A percentile compares a stretch with the other conserved stretches of the same genome.
phyloP scores from a whole-genome alignment of 2,888 invertebrate species.

The Oxyteleia sp. region DNA sequence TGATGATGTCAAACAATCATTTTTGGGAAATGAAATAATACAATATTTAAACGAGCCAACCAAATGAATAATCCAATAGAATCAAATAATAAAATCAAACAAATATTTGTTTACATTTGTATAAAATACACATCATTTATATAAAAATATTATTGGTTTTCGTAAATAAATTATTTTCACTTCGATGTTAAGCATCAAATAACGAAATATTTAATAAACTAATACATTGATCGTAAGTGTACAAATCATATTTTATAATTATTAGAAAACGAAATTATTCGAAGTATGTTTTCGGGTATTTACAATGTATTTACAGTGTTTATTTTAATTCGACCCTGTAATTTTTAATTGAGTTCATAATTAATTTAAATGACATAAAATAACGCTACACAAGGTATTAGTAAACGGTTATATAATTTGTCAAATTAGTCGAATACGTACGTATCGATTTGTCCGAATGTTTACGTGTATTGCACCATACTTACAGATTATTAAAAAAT shows the following conservation, averaged over 20 bases:
- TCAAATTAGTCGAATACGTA: slow-evolving; percentile 18
- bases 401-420: slow-evolving; percentile 24
- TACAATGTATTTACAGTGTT: slow-evolving; percentile 55
- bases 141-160: slow-evolving; percentile 27
- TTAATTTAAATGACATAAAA: slow-evolving; percentile 28
- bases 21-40: slow-evolving; percentile 19
- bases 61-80: slow-evolving; percentile 3
- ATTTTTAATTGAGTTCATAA: slow-evolving; percentile 24
- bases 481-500: slow-evolving; percentile 38
- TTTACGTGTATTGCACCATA: slow-evolving; percentile 53
- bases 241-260: slow-evolving; percentile 10
- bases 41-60: neutral
- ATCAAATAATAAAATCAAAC: neutral
- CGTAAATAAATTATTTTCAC: slow-evolving; percentile 16
- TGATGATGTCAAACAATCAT: neutral
- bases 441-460: slow-evolving; percentile 14
- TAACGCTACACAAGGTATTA: slow-evolving; percentile 15
- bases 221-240: neutral
- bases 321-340: slow-evolving; percentile 51
- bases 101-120: slow-evolving; percentile 3
- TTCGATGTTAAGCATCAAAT: slow-evolving; percentile 8
- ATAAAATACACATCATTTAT: slow-evolving; percentile 3
- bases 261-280: slow-evolving; percentile 10
- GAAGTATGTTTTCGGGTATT: slow-evolving; percentile 15
- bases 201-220: neutral